Conservation (phyloP, 2,797 vertebrate species). For the Channallabes apus region DNA sequence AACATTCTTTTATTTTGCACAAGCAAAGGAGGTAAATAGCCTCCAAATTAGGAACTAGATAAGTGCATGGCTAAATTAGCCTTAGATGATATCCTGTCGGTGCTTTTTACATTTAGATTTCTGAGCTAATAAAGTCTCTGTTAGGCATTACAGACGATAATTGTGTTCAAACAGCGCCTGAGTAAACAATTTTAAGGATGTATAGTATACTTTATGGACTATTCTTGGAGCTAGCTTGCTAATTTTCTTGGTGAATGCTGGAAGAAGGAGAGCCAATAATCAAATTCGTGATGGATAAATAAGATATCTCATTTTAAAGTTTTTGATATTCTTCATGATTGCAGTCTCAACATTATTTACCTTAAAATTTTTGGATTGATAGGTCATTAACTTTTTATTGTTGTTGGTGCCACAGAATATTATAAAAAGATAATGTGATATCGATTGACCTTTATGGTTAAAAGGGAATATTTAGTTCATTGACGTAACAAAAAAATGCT, state of each 20-base stretch:
- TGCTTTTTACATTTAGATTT: not conserved
- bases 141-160: not conserved
- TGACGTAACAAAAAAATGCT: not conserved
- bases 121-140: not conserved
- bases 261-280: not conserved
- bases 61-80: not conserved
- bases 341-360: not conserved
- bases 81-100: not conserved
- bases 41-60: not conserved
- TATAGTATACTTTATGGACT: not conserved
- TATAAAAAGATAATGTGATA: not conserved
- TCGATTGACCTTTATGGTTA: not conserved
- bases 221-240: not conserved
- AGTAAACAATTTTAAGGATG: not conserved
- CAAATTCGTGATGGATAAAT: not conserved
- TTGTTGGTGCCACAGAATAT: not conserved
- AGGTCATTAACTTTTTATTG: not conserved
- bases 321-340: not conserved
- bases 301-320: not conserved
- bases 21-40: not conserved
- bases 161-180: not conserved
- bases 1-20: not conserved
- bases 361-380: not conserved
- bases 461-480: not conserved
- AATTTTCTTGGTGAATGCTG: not conserved